Evolutionary conservation across 2,888 invertebrate species (phyloP).

Genomic region (Ischnus inquisitorius): DNA sequence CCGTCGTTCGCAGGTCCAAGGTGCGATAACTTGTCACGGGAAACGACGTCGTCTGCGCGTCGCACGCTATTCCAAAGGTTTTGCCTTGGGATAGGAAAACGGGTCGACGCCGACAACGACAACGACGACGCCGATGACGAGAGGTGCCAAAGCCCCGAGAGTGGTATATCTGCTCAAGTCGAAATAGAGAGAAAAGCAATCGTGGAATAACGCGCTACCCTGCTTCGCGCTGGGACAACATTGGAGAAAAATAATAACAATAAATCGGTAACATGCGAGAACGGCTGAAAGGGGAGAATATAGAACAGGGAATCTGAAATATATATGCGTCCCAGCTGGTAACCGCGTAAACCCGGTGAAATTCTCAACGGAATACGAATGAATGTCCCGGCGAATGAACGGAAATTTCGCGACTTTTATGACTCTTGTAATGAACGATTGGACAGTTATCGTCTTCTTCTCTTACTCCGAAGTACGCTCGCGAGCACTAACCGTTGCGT

Average conservation of each 20-base stretch:
- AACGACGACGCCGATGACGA: constrained; percentile 44
- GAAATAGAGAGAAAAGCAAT: constrained; percentile 24
- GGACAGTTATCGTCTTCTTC: constrained; percentile 46
- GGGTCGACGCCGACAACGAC: constrained; percentile 51
- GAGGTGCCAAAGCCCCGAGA: constrained; percentile 51
- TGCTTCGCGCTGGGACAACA: constrained; percentile 30
- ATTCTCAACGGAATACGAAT: background rate
- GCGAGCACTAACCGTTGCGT: constrained; percentile 19
- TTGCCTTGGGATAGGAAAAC: constrained; percentile 51
- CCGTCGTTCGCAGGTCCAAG: constrained; percentile 72
- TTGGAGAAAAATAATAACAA: constrained; percentile 42
- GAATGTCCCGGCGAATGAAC: constrained; percentile 40
- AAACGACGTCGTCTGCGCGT: constrained; percentile 67
- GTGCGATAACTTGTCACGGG: constrained; percentile 75
- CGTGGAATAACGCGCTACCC: constrained; percentile 46
- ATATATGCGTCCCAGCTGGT: background rate
- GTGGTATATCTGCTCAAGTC: constrained; percentile 35
- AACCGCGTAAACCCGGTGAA: background rate
- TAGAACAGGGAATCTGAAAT: background rate
- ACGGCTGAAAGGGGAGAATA: background rate
- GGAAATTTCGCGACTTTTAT: constrained; percentile 65
- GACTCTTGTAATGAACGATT: constrained; percentile 61
- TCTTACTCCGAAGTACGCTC: background rate
- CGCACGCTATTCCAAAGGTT: constrained; percentile 46
- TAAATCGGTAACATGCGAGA: constrained; percentile 8